Evolutionary conservation across 2,888 invertebrate genomes (phyloP).

Genomic region (Sphaeridia pumilis): DNA sequence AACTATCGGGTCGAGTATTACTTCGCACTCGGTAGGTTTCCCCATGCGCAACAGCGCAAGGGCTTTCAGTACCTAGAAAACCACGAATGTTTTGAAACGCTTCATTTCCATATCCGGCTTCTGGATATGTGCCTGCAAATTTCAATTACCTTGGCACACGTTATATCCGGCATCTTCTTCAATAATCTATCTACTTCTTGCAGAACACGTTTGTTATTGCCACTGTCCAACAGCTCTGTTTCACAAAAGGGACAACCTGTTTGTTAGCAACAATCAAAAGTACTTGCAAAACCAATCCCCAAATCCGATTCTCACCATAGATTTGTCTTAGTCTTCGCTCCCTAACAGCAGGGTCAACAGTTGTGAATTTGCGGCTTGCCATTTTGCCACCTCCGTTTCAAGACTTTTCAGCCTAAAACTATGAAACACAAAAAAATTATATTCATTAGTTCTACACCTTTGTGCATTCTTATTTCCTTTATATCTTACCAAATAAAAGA

Average conservation of each 20-base stretch:
- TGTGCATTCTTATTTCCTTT: too few species aligned
- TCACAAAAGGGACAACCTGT: constrained; percentile 38
- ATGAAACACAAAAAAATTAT: too few species aligned
- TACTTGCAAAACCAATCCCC: too few species aligned
- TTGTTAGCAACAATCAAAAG: neutral
- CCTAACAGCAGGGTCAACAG: constrained; percentile 46
- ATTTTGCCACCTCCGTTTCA: too few species aligned
- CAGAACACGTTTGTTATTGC: constrained; percentile 91
- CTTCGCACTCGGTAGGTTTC: constrained; percentile 63
- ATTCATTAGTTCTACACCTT: too few species aligned
- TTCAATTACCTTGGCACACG: constrained; percentile 69
- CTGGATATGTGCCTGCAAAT: too few species aligned
- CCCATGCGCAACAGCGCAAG: constrained; percentile 80
- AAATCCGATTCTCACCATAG: too few species aligned
- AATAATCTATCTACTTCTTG: constrained; percentile 94
- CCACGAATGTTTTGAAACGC: too few species aligned
- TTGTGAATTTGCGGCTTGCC: neutral
- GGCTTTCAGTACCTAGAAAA: constrained; percentile 65
- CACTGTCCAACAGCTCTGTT: constrained; percentile 93
- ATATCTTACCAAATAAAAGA: too few species aligned
- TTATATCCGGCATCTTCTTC: constrained; percentile 78
- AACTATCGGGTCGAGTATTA: constrained; percentile 62
- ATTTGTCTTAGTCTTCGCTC: constrained; percentile 85
- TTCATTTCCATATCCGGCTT: too few species aligned
- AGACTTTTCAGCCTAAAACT: too few species aligned